phyloP scores from a whole-genome alignment of 2,888 invertebrate genomes.

The Aporophyla lueneburgensis region DNA sequence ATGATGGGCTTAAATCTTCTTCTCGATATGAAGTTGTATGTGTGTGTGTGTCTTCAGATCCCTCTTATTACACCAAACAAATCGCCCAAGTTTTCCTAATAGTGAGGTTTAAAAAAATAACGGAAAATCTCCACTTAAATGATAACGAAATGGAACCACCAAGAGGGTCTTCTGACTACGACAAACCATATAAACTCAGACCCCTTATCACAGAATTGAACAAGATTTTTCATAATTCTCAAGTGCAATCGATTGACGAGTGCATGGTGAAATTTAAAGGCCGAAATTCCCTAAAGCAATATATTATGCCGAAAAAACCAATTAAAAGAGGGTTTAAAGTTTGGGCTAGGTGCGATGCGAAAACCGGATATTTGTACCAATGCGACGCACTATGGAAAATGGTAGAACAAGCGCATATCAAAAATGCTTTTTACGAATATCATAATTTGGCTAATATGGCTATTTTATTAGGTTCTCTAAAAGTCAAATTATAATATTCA shows the following conservation, averaged over 20 bases:
- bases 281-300: slow-evolving; percentile 47
- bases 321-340: slow-evolving; percentile 18
- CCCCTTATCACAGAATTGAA: too few relatives aligned
- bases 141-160: slow-evolving; percentile 10
- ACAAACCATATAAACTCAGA: too few relatives aligned
- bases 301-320: slow-evolving; percentile 55
- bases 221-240: slow-evolving; percentile 1
- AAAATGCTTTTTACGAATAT: too few relatives aligned
- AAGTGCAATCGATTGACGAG: slow-evolving; percentile 40
- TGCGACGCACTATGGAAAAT: too few relatives aligned
- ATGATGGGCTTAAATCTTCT: neutral
- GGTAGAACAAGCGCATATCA: too few relatives aligned
- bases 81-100: too few relatives aligned
- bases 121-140: neutral
- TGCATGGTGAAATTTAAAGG: slow-evolving; percentile 57
- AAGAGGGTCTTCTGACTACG: neutral
- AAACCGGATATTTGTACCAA: slow-evolving; percentile 23
- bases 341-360: slow-evolving; percentile 26
- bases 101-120: neutral
- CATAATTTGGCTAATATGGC: too few relatives aligned
- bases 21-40: too few relatives aligned
- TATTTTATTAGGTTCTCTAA: too few relatives aligned
- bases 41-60: too few relatives aligned
- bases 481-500: too few relatives aligned
- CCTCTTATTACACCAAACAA: too few relatives aligned